Evolutionary conservation across 2,797 vertebrate species (phyloP).

Genomic region (Mormyrus proboscirostris): DNA sequence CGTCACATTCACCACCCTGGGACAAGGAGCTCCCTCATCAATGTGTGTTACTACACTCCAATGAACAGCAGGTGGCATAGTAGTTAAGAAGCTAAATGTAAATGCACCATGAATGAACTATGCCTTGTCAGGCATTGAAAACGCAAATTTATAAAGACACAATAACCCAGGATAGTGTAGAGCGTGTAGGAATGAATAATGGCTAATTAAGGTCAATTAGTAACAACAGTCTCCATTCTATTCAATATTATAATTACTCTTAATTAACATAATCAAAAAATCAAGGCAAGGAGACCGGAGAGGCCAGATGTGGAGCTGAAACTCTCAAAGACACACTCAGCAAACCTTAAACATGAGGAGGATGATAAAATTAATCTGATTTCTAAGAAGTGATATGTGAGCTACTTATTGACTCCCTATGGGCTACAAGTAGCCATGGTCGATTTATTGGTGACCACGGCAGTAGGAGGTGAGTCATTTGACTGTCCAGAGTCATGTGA

Average conservation of each 20-base stretch:
- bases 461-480: neutral
- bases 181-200: neutral
- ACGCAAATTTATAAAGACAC: neutral
- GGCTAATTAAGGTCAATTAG: neutral
- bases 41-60: neutral
- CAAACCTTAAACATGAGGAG: neutral
- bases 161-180: neutral
- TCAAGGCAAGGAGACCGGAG: neutral
- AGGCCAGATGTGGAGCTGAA: neutral
- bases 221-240: neutral
- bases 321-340: neutral
- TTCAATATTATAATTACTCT: neutral
- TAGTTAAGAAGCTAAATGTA: neutral
- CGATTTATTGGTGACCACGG: neutral
- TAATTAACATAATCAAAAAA: neutral
- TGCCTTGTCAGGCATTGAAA: neutral
- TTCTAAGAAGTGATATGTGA: neutral
- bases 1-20: slow-evolving; percentile 81
- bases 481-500: neutral
- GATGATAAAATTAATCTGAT: neutral
- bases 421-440: neutral
- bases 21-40: neutral
- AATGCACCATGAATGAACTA: neutral
- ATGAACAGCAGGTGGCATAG: neutral
- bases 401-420: neutral